phyloP scores from a whole-genome alignment of 1,140 invertebrate species.

The Drosophila nigrodunni region DNA sequence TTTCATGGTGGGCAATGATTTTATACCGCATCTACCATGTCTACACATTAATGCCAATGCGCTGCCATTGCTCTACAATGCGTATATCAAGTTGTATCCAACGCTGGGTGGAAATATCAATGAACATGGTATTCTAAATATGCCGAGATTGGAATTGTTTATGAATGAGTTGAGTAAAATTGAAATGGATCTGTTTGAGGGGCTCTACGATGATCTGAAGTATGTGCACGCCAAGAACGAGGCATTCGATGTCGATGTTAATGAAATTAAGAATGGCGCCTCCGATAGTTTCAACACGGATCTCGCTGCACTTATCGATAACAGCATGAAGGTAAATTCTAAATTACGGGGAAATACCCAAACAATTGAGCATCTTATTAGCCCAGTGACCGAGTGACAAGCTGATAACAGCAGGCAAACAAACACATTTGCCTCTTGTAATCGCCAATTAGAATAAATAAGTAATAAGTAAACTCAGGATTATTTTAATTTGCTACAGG shows the following conservation, averaged over 20 bases:
- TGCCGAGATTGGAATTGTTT: slow-evolving; percentile 94
- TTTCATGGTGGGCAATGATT: slow-evolving; percentile 98
- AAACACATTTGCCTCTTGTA: too few relatives aligned
- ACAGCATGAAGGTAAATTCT: slow-evolving; percentile 61
- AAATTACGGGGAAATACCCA: neutral
- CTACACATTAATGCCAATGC: slow-evolving; percentile 96
- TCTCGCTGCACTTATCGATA: slow-evolving; percentile 63
- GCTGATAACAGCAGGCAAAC: too few relatives aligned
- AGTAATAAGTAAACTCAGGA: too few relatives aligned
- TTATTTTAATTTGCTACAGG: too few relatives aligned
- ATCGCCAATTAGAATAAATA: too few relatives aligned
- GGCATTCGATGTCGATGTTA: slow-evolving; percentile 71
- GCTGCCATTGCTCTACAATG: slow-evolving; percentile 93
- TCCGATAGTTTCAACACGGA: slow-evolving; percentile 79
- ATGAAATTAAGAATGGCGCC: slow-evolving; percentile 36
- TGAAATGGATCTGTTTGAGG: slow-evolving; percentile 94
- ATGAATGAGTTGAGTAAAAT: slow-evolving; percentile 91
- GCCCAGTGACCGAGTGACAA: too few relatives aligned
- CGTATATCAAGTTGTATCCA: slow-evolving; percentile 95
- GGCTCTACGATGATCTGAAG: slow-evolving; percentile 93
- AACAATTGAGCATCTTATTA: too few relatives aligned
- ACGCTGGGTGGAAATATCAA: slow-evolving; percentile 96
- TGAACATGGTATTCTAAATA: slow-evolving; percentile 93
- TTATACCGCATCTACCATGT: slow-evolving; percentile 97
- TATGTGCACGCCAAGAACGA: slow-evolving; percentile 92